Evolutionary conservation across 2,113 vertebrate genomes (phyloP).

Genomic region (Triplophysa tibetana): DNA sequence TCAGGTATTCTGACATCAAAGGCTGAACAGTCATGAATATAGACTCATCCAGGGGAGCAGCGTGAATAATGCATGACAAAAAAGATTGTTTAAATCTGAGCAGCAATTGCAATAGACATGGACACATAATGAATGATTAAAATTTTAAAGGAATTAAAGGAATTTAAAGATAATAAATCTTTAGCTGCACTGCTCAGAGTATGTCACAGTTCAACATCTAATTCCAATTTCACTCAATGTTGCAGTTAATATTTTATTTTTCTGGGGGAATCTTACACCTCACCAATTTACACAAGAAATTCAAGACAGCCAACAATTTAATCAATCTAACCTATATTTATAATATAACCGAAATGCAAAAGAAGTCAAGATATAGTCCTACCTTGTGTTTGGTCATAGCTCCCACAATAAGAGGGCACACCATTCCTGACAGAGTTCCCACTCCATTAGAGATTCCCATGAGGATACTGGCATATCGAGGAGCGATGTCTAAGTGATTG

Average conservation of each 20-base stretch:
- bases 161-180: no score
- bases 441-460: slow-evolving; percentile 99
- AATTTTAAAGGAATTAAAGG: no score
- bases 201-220: no score
- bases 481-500: slow-evolving; percentile 97
- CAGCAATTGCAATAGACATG: no score
- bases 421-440: slow-evolving; percentile 97
- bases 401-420: slow-evolving; percentile 96
- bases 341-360: background rate
- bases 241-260: no score
- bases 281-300: no score
- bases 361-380: slow-evolving; percentile 29
- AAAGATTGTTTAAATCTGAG: background rate
- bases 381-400: slow-evolving; percentile 99
- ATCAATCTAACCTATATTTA: background rate
- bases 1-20: background rate
- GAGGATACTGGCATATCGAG: slow-evolving; percentile 96
- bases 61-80: slow-evolving; percentile 10
- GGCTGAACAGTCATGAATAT: background rate
- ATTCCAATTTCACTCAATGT: no score
- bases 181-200: no score
- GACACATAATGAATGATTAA: no score
- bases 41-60: background rate
- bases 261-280: no score
- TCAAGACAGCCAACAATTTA: background rate